phyloP scores from a whole-genome alignment of 2,797 vertebrate species.

The Myoxocephalus aenaeus region DNA sequence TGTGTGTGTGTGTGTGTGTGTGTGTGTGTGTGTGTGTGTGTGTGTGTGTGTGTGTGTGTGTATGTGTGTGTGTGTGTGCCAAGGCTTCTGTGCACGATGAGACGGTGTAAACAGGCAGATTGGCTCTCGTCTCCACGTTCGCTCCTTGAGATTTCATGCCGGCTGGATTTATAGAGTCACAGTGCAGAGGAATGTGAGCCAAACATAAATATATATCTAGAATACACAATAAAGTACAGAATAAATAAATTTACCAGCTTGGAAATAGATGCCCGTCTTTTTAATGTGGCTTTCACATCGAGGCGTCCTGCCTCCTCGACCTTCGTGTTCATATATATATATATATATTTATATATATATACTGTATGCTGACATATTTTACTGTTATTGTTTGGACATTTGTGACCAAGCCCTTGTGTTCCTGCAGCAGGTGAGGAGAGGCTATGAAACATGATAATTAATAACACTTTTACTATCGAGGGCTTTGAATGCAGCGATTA shows the following conservation, averaged over 20 bases:
- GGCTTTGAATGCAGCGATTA: too few relatives aligned
- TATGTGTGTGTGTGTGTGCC: too few relatives aligned
- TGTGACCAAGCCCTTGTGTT: not conserved
- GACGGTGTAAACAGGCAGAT: slow-evolving; percentile 78
- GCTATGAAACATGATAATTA: not conserved
- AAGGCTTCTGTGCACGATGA: slow-evolving; percentile 1
- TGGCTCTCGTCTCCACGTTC: slow-evolving; percentile 67
- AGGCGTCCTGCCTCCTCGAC: slow-evolving; percentile 5
- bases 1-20: slow-evolving; percentile 6
- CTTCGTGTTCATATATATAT: not conserved
- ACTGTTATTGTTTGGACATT: not conserved
- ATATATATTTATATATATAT: too few relatives aligned
- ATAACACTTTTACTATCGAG: fast-evolving
- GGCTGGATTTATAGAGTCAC: slow-evolving; percentile 74
- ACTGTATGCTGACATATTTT: not conserved
- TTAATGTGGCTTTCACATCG: slow-evolving; percentile 38
- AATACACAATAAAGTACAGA: slow-evolving; percentile 18
- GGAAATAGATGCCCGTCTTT: slow-evolving; percentile 42
- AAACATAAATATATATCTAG: slow-evolving; percentile 49
- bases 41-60: too few relatives aligned
- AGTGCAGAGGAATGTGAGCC: slow-evolving; percentile 64
- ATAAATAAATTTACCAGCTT: slow-evolving; percentile 42
- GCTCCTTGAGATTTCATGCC: slow-evolving; percentile 77
- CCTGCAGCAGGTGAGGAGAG: not conserved
- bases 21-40: too few relatives aligned